Conservation (phyloP, 2,888 invertebrate genomes). For the Lasioglossum lativentre region DNA sequence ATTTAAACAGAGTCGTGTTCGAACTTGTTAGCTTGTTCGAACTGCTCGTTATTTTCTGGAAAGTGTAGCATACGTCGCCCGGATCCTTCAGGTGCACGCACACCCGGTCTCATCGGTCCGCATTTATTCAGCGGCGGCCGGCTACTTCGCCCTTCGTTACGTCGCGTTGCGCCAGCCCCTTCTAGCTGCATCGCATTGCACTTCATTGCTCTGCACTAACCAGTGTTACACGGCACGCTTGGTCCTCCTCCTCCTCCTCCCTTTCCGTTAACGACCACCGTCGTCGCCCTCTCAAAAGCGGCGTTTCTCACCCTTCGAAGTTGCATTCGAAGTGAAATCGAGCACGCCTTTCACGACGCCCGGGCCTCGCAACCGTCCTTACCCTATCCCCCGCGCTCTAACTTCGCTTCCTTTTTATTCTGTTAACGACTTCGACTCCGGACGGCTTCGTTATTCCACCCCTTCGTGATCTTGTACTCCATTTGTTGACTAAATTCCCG, state of each 20-base stretch:
- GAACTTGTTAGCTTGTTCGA: neutral
- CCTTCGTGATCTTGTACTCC: neutral
- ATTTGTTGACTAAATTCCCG: neutral
- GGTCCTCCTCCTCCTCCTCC: neutral
- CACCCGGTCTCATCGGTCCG: slow-evolving; percentile 29
- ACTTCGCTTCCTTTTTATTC: neutral
- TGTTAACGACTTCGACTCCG: neutral
- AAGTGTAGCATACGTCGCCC: neutral
- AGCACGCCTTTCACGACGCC: neutral
- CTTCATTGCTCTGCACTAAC: slow-evolving; percentile 46
- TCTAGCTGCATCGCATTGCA: slow-evolving; percentile 29
- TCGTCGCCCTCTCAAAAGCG: neutral
- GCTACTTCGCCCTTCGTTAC: slow-evolving; percentile 23
- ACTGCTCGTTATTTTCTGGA: neutral
- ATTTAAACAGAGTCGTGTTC: neutral
- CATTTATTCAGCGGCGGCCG: neutral
- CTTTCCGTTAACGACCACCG: slow-evolving; percentile 28
- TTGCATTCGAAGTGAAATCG: slow-evolving; percentile 10
- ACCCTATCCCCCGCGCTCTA: neutral
- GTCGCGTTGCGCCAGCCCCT: neutral
- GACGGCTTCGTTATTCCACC: neutral
- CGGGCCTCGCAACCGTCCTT: neutral
- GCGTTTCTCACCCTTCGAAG: slow-evolving; percentile 17
- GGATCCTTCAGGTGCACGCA: slow-evolving; percentile 11
- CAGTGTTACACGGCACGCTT: slow-evolving; percentile 31